phyloP scores from a whole-genome alignment of 2,113 vertebrate genomes.

The Cochlearius cochlearius region DNA sequence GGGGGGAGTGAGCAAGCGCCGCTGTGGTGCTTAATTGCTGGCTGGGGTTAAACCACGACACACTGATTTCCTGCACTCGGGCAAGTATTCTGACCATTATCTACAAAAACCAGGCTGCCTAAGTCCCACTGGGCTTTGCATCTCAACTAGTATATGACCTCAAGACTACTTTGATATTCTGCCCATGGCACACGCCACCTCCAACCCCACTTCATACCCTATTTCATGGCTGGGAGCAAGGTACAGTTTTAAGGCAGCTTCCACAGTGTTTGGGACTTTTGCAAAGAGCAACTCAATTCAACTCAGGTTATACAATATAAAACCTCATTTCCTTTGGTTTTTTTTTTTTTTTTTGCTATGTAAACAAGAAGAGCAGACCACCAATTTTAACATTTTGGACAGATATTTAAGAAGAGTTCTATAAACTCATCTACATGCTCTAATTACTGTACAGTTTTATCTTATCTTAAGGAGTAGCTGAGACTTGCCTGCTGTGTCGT shows the following conservation, averaged over 20 bases:
- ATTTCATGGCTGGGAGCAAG: not conserved
- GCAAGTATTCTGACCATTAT: not conserved
- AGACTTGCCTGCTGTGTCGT: not conserved
- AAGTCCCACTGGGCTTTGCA: not conserved
- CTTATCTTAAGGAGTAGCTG: not conserved
- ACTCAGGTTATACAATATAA: not conserved
- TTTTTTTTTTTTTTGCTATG: not conserved
- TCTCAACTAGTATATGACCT: not conserved
- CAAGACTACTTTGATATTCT: not conserved
- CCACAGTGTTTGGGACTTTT: not conserved
- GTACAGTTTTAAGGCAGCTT: not conserved
- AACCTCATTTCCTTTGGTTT: not conserved
- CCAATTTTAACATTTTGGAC: not conserved
- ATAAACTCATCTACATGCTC: not conserved
- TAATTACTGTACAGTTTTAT: not conserved
- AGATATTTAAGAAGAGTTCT: not conserved
- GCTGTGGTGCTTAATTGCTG: too few relatives aligned
- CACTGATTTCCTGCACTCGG: not conserved
- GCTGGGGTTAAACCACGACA: too few relatives aligned
- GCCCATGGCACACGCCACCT: not conserved
- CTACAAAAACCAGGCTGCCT: not conserved
- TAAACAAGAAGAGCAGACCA: not conserved
- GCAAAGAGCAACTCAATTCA: not conserved
- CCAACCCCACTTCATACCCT: not conserved
- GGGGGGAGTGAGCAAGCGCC: too few relatives aligned